phyloP scores from a whole-genome alignment of 2,888 invertebrate species.

The Choreutis nemorana region DNA sequence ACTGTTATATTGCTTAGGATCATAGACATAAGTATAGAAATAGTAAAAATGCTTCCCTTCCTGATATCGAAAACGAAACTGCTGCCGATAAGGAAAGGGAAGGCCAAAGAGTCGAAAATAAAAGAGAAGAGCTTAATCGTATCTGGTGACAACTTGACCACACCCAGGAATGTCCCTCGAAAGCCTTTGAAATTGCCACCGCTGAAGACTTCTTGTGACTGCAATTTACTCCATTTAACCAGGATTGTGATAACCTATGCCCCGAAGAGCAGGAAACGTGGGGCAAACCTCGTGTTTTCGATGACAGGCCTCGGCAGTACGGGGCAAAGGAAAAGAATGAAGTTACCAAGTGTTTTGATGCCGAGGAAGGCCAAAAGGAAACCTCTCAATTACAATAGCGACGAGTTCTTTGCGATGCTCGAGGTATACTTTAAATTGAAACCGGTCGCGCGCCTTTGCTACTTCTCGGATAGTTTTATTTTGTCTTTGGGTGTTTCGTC shows the following conservation, averaged over 20 bases:
- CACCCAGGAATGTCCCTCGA: constrained; percentile 22
- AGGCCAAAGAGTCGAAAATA: constrained; percentile 18
- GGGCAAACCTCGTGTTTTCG: constrained; percentile 37
- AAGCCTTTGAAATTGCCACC: constrained; percentile 26
- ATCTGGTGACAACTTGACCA: constrained; percentile 27
- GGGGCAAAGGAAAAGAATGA: constrained; percentile 39
- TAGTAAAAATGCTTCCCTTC: constrained; percentile 49
- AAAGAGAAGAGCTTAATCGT: constrained; percentile 23
- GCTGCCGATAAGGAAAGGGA: constrained; percentile 31
- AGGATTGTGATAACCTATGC: constrained; percentile 40
- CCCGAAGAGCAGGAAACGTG: constrained; percentile 38
- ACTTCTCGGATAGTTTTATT: no score
- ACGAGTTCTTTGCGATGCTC: constrained; percentile 47
- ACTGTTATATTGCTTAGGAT: no score
- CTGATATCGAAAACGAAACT: constrained; percentile 46
- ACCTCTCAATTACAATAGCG: constrained; percentile 27
- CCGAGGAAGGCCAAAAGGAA: constrained; percentile 28
- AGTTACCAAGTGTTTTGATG: constrained; percentile 31
- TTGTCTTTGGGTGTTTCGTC: no score
- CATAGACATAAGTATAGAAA: no score
- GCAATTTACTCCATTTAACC: constrained; percentile 40
- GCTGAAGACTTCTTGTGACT: constrained; percentile 30
- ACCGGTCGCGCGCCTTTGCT: no score
- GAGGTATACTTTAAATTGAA: constrained; percentile 35
- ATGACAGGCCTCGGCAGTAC: constrained; percentile 38